phyloP scores from a whole-genome alignment of 2,113 vertebrate genomes.

The Psephotus haematonotus region DNA sequence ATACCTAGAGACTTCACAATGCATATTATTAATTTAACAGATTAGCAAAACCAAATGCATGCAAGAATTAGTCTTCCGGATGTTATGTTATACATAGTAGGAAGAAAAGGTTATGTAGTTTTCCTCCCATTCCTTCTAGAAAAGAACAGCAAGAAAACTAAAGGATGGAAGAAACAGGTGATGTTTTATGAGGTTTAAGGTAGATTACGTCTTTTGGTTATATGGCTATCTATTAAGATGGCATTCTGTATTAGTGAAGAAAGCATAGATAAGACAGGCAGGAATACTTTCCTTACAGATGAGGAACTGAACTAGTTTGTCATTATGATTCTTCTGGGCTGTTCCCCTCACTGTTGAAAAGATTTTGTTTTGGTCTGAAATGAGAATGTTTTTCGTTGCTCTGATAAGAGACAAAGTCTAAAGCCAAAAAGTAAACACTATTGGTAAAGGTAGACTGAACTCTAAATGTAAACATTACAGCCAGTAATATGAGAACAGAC shows the following conservation, averaged over 20 bases:
- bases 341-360: neutral
- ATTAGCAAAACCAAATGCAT: neutral
- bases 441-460: slow-evolving; percentile 1
- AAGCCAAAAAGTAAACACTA: slow-evolving; percentile 24
- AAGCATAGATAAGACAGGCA: neutral
- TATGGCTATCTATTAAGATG: neutral
- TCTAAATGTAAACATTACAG: neutral
- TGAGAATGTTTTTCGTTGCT: neutral
- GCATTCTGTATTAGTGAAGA: neutral
- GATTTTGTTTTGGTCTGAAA: neutral
- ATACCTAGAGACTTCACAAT: neutral
- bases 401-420: neutral
- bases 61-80: neutral
- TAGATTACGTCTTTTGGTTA: neutral
- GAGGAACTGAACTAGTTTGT: neutral
- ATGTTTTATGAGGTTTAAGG: neutral
- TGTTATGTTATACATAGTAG: neutral
- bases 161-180: neutral
- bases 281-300: neutral
- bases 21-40: neutral
- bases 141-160: neutral
- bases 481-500: neutral
- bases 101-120: neutral
- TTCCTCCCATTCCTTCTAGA: neutral
- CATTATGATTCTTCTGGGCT: neutral